phyloP scores from a whole-genome alignment of 1,140 invertebrate genomes.

The Panagrolaimus sp. region DNA sequence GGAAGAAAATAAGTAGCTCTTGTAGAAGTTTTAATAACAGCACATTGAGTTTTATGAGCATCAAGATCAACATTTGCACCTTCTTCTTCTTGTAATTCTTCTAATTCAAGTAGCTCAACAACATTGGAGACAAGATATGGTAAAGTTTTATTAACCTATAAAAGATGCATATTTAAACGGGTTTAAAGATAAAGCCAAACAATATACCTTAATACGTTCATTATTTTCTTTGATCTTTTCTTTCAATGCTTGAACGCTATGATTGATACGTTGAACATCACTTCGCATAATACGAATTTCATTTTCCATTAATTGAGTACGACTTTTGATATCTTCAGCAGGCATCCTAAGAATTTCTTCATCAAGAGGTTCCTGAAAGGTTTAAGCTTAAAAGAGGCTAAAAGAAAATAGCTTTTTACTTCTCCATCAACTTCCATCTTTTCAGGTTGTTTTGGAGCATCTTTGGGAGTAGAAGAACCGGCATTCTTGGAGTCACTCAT shows the following conservation, averaged over 20 bases:
- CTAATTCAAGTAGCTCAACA: constrained; percentile 92
- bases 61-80: constrained; percentile 97
- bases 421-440: constrained; percentile 10
- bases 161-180: constrained; percentile 63
- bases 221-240: constrained; percentile 58
- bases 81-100: constrained; percentile 75
- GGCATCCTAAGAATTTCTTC: constrained; percentile 56
- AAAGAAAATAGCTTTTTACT: not conserved
- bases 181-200: constrained; percentile 5
- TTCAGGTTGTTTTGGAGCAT: not conserved
- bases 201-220: constrained; percentile 53
- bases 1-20: constrained; percentile 97
- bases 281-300: constrained; percentile 98
- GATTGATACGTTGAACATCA: constrained; percentile 91
- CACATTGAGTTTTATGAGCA: constrained; percentile 96
- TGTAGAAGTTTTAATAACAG: constrained; percentile 98
- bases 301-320: constrained; percentile 88
- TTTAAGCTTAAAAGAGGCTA: not conserved
- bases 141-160: constrained; percentile 97
- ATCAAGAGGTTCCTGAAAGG: constrained; percentile 35
- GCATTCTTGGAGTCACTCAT: no score
- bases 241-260: constrained; percentile 72
- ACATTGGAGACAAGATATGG: constrained; percentile 99
- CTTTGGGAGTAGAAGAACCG: no score
- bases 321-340: constrained; percentile 86